phyloP scores from a whole-genome alignment of 2,113 vertebrate genomes.

The Gadus chalcogrammus region DNA sequence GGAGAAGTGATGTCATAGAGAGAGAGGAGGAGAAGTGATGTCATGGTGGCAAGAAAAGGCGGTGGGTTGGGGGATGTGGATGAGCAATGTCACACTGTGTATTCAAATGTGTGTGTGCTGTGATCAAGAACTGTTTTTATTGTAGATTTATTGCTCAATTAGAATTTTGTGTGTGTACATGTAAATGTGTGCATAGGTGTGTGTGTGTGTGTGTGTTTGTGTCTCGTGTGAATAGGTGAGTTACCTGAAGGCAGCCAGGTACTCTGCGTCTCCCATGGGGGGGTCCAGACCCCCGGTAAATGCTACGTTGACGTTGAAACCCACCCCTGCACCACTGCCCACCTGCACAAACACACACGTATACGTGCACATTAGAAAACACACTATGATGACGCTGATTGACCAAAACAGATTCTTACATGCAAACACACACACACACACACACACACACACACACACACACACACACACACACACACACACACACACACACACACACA shows the following conservation, averaged over 20 bases:
- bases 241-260: conserved; percentile 95
- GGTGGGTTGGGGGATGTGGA: no score
- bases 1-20: no score
- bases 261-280: conserved; percentile 90
- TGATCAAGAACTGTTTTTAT: no score
- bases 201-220: conserved; percentile 1
- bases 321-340: conserved; percentile 86
- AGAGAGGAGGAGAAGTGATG: no score
- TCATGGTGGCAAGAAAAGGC: no score
- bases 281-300: conserved; percentile 94
- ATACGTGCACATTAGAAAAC: neutral
- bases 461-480: neutral
- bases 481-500: neutral
- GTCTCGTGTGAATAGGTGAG: neutral
- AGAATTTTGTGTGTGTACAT: neutral
- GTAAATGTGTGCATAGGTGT: neutral
- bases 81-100: no score
- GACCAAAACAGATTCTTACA: no score
- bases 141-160: no score
- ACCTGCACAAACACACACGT: conserved; percentile 69
- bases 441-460: neutral
- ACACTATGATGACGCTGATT: no score
- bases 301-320: conserved; percentile 94
- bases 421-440: no score
- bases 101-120: no score